Percentiles rank a stretch among this genome's conserved stretches.
phyloP scores from a whole-genome alignment of 2,113 vertebrate genomes.

The Stigmatopora argus region DNA sequence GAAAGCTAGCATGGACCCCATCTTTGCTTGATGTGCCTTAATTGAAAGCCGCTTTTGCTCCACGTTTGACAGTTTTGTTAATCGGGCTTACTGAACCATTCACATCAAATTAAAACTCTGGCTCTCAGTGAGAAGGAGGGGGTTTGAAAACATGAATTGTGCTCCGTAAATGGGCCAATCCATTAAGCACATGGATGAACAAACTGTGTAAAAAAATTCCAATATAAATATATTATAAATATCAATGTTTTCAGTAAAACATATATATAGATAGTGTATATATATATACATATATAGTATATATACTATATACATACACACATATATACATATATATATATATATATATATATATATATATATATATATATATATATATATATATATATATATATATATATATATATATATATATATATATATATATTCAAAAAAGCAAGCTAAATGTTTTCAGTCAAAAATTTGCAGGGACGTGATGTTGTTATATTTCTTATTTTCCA shows the following conservation, averaged over 20 bases:
- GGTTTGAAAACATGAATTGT: constrained; percentile 35
- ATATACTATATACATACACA: too few species aligned
- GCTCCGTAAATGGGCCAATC: constrained; percentile 22
- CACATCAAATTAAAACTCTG: constrained; percentile 48
- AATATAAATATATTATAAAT: constrained; percentile 7
- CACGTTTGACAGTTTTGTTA: constrained; percentile 30
- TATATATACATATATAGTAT: too few species aligned
- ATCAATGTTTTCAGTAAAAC: too few species aligned
- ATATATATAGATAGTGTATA: too few species aligned
- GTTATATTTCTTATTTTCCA: background rate
- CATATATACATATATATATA: too few species aligned
- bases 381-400: too few species aligned
- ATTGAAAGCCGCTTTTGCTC: constrained; percentile 25
- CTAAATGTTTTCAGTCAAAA: constrained; percentile 15
- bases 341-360: too few species aligned
- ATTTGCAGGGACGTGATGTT: background rate
- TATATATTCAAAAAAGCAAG: constrained; percentile 18
- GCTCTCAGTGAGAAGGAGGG: constrained; percentile 29
- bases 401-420: too few species aligned
- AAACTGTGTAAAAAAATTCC: constrained; percentile 9
- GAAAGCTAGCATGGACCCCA: constrained; percentile 14
- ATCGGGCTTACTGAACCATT: constrained; percentile 48
- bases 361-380: too few species aligned
- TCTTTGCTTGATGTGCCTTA: constrained; percentile 19
- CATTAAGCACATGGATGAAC: constrained; percentile 17